Percentiles rank a stretch among this genome's conserved stretches.
Evolutionary conservation across 1,140 invertebrate species (phyloP).

Genomic region (Cotesia vestalis): DNA sequence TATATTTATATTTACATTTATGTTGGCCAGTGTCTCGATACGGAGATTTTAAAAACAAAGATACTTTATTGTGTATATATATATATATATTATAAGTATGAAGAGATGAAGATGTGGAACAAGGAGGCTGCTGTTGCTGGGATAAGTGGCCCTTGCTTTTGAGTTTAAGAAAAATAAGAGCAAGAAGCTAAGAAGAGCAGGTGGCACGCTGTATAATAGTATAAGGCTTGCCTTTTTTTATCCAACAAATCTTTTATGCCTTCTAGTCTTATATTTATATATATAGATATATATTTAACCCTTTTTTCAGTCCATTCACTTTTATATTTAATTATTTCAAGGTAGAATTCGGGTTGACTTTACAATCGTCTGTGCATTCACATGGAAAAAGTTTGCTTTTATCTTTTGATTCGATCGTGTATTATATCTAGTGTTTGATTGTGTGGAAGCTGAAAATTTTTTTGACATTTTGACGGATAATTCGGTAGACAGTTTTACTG

Average conservation of each 20-base stretch:
- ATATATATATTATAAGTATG: no score
- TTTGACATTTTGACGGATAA: no score
- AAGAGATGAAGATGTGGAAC: no score
- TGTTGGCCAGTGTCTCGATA: background rate
- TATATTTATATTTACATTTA: background rate
- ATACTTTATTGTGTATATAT: no score
- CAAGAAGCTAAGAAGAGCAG: constrained; percentile 14
- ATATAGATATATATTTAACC: background rate
- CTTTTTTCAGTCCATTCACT: no score
- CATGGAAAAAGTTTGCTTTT: background rate
- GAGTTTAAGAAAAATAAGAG: background rate
- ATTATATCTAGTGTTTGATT: background rate
- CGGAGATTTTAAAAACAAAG: no score
- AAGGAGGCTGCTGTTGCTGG: background rate
- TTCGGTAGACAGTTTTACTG: no score
- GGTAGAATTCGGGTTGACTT: no score
- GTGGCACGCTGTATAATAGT: constrained; percentile 14
- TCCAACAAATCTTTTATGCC: constrained; percentile 17
- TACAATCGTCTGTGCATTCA: background rate
- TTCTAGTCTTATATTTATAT: background rate
- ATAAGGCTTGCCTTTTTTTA: background rate
- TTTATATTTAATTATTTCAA: background rate
- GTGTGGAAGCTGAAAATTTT: no score
- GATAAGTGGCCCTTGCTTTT: background rate
- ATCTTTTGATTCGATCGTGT: background rate